Conservation (phyloP, 2,888 invertebrate species). For the Amphipyra berbera region DNA sequence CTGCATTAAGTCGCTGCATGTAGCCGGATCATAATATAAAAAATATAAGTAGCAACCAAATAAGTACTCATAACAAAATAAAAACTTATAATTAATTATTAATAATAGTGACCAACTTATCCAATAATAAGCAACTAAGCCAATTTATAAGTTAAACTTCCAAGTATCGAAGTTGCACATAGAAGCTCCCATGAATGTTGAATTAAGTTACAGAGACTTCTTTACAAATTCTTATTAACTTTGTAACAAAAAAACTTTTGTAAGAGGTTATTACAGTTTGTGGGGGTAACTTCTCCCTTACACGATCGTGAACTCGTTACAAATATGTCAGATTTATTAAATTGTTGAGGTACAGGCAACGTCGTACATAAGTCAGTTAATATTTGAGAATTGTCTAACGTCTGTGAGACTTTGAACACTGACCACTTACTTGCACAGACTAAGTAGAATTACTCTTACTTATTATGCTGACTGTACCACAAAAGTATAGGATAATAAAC, state of each 20-base stretch:
- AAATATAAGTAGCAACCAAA: too few relatives aligned
- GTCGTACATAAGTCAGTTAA: not conserved
- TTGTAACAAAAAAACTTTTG: constrained; percentile 60
- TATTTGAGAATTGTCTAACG: too few relatives aligned
- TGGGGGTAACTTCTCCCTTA: constrained; percentile 52
- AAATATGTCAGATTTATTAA: constrained; percentile 53
- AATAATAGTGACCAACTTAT: too few relatives aligned
- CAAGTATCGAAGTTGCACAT: constrained; percentile 55
- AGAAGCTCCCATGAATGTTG: constrained; percentile 67
- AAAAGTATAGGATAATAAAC: constrained; percentile 9
- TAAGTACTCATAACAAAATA: too few relatives aligned
- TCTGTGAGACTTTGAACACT: too few relatives aligned
- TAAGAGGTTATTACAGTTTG: constrained; percentile 62
- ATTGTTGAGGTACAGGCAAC: constrained; percentile 22
- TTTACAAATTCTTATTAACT: constrained; percentile 74
- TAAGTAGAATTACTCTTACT: too few relatives aligned
- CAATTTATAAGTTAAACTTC: constrained; percentile 62
- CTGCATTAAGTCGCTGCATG: too few relatives aligned
- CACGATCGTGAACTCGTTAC: constrained; percentile 47
- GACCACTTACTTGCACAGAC: too few relatives aligned
- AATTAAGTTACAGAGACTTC: constrained; percentile 67
- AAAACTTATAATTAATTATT: too few relatives aligned
- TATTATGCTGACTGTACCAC: not conserved
- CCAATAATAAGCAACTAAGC: constrained; percentile 38
- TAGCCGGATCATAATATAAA: too few relatives aligned